Evolutionary conservation across 2,797 vertebrate genomes (phyloP).

Genomic region (Muscicapa striata): DNA sequence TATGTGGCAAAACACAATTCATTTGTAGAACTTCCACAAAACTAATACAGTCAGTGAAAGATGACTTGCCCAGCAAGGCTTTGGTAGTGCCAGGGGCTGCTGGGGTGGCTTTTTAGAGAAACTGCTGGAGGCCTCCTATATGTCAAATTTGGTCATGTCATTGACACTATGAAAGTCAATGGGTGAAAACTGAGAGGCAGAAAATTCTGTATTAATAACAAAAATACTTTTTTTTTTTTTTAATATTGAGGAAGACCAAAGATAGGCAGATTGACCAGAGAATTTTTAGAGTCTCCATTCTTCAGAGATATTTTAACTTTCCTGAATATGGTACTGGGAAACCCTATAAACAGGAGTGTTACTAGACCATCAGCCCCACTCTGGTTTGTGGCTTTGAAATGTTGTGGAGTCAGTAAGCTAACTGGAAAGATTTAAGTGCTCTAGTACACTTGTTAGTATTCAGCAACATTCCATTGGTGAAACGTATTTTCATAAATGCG

Average conservation of each 20-base stretch:
- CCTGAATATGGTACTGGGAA: not conserved
- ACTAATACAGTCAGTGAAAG: not conserved
- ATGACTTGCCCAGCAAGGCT: not conserved
- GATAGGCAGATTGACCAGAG: not conserved
- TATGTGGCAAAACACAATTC: not conserved
- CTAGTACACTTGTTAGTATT: not conserved
- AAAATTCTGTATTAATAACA: not conserved
- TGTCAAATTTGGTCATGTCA: not conserved
- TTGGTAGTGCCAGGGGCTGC: not conserved
- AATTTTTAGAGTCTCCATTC: not conserved
- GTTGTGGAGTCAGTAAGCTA: not conserved
- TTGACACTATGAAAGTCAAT: not conserved
- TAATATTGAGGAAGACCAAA: not conserved
- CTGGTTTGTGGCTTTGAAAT: not conserved
- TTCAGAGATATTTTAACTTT: not conserved
- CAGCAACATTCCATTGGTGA: not conserved
- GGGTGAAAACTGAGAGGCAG: not conserved
- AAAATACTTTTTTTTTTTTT: too few relatives aligned
- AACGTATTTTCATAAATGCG: not conserved
- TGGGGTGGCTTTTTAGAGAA: not conserved
- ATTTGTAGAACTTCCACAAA: not conserved
- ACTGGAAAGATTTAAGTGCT: not conserved
- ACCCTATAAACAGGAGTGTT: not conserved
- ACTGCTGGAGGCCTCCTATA: too few relatives aligned
- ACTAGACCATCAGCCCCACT: not conserved